These are phyloP conservation scores for Drosophila pallidifrons DNA, from an alignment of 1,140 invertebrate species.

Conservation along the genomic window DNA sequence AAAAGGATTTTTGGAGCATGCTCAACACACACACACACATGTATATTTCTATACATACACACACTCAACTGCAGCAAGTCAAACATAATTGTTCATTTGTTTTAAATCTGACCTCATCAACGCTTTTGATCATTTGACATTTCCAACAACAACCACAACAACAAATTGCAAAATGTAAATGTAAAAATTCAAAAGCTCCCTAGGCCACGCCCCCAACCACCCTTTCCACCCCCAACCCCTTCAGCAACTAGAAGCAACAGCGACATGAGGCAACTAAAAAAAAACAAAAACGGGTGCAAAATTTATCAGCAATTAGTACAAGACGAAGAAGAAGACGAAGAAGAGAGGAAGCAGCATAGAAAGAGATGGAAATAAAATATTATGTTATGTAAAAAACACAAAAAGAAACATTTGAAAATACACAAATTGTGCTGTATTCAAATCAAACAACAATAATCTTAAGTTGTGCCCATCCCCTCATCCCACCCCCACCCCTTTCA, in stretches of 20 bases:
- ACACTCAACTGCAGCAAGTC: conserved; percentile 30
- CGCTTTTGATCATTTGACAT: conserved; percentile 26
- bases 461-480: background rate
- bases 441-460: background rate
- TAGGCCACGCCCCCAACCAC: background rate
- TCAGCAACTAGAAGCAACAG: conserved; percentile 3
- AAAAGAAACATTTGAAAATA: conserved; percentile 6
- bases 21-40: conserved; percentile 19
- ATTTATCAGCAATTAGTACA: background rate
- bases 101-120: conserved; percentile 22
- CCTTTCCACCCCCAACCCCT: background rate
- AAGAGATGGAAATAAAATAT: background rate
- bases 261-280: conserved; percentile 8
- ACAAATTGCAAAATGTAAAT: conserved; percentile 20
- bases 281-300: background rate
- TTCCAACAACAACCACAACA: background rate
- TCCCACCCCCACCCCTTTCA: no score
- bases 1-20: conserved; percentile 15
- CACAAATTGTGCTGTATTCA: conserved; percentile 26
- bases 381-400: conserved; percentile 22
- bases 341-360: background rate
- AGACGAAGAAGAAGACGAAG: background rate
- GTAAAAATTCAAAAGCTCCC: conserved; percentile 16
- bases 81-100: conserved; percentile 47
- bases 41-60: background rate